These are phyloP conservation scores for Troglohyphantes excavatus DNA, from an alignment of 2,888 invertebrate species.

Conservation along the genomic window DNA sequence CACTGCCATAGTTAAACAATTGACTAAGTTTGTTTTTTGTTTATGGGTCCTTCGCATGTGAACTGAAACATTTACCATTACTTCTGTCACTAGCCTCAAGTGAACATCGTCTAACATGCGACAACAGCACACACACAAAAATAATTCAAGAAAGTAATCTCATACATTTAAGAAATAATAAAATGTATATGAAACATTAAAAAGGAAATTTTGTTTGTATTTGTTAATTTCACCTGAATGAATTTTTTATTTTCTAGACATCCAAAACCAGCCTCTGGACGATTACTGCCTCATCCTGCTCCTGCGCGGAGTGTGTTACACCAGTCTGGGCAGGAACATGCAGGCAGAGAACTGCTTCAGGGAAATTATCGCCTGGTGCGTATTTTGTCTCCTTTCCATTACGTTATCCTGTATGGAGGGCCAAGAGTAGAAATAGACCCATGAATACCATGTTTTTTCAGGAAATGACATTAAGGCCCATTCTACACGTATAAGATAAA, in stretches of 20 bases:
- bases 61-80: too few species aligned
- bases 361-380: slow-evolving; percentile 73
- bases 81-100: too few species aligned
- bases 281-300: slow-evolving; percentile 87
- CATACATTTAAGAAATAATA: not conserved
- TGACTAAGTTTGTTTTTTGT: too few species aligned
- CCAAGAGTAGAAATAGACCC: not conserved
- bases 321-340: slow-evolving; percentile 89
- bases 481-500: too few species aligned
- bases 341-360: slow-evolving; percentile 84
- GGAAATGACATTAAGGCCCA: too few species aligned
- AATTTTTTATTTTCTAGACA: slow-evolving; percentile 29
- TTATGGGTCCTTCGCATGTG: too few species aligned
- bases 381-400: too few species aligned
- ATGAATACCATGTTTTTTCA: not conserved
- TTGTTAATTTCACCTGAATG: not conserved
- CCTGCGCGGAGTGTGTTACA: slow-evolving; percentile 91
- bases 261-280: slow-evolving; percentile 80
- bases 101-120: too few species aligned
- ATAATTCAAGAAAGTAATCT: not conserved
- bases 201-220: not conserved
- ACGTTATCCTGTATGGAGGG: not conserved
- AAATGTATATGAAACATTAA: not conserved
- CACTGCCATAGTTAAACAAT: too few species aligned
- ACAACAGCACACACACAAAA: too few species aligned